Conservation (phyloP, 2,113 vertebrate species). For the Albula goreensis region DNA sequence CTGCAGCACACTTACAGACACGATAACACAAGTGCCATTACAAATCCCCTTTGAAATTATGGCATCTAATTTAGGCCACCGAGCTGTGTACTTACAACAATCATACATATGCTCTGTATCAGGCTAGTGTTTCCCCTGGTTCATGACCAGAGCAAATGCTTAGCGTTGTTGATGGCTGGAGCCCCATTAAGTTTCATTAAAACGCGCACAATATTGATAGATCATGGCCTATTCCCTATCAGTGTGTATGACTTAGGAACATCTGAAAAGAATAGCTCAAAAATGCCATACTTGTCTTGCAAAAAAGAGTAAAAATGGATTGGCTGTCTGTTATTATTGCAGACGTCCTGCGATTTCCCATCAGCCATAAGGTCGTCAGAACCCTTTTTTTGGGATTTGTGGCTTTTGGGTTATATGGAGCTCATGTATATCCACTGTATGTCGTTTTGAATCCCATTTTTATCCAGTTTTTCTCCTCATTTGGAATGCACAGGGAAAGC, state of each 20-base stretch:
- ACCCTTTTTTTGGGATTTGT: too few relatives aligned
- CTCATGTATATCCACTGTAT: too few relatives aligned
- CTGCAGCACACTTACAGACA: conserved; percentile 58
- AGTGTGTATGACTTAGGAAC: conserved; percentile 31
- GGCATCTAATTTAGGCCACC: conserved; percentile 62
- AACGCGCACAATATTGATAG: conserved; percentile 51
- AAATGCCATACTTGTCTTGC: background rate
- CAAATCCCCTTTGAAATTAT: conserved; percentile 58
- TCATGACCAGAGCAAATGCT: conserved; percentile 49
- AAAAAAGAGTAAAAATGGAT: background rate
- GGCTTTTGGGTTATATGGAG: too few relatives aligned
- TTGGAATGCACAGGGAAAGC: background rate
- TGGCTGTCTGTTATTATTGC: background rate
- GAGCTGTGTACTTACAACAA: conserved; percentile 50
- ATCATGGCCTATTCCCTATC: conserved; percentile 49
- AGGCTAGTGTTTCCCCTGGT: conserved; percentile 56
- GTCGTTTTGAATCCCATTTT: too few relatives aligned
- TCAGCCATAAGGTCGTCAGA: too few relatives aligned
- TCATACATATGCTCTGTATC: conserved; percentile 62
- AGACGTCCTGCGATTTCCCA: too few relatives aligned
- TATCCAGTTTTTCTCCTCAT: too few relatives aligned
- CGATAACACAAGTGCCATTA: conserved; percentile 56
- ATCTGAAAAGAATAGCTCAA: background rate
- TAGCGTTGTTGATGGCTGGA: conserved; percentile 54
- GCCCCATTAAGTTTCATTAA: conserved; percentile 63